Conservation (phyloP, 2,113 vertebrate species). For the Atlantisia rogersi region DNA sequence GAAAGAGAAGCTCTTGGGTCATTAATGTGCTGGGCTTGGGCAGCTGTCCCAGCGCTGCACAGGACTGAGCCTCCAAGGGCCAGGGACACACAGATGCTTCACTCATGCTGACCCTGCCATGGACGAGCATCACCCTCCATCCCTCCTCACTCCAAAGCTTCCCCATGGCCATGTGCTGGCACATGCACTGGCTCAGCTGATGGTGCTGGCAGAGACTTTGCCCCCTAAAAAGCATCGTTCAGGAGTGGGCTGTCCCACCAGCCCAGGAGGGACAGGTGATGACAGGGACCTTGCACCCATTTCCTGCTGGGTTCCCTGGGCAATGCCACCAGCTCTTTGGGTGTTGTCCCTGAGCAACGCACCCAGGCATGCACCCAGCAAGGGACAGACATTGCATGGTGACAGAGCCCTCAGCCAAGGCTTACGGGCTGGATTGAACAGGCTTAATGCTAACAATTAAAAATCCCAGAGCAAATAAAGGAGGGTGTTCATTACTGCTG, state of each 20-base stretch:
- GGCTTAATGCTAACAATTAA: neutral
- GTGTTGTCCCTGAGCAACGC: neutral
- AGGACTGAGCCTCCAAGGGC: too few species aligned
- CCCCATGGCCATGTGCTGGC: accelerated
- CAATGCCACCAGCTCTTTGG: neutral
- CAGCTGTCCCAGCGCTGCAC: neutral
- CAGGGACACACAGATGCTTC: too few species aligned
- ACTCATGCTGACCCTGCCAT: too few species aligned
- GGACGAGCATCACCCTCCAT: neutral
- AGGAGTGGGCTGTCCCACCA: accelerated
- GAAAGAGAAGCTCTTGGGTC: neutral
- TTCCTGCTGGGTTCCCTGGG: neutral
- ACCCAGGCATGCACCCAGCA: neutral
- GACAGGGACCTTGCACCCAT: neutral
- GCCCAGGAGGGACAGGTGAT: neutral
- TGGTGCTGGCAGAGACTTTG: neutral
- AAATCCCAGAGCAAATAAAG: constrained; percentile 43
- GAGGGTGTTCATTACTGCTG: constrained; percentile 1
- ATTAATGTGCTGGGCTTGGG: neutral
- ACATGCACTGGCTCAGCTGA: neutral
- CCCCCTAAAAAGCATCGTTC: accelerated
- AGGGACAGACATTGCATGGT: neutral
- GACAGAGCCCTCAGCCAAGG: neutral
- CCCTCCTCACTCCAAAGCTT: neutral
- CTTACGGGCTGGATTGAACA: neutral